Evolutionary conservation across 2,113 vertebrate genomes (phyloP), one percentile per base, ranked within the genome.

Genomic region (Choloepus hoffmanni): DNA sequence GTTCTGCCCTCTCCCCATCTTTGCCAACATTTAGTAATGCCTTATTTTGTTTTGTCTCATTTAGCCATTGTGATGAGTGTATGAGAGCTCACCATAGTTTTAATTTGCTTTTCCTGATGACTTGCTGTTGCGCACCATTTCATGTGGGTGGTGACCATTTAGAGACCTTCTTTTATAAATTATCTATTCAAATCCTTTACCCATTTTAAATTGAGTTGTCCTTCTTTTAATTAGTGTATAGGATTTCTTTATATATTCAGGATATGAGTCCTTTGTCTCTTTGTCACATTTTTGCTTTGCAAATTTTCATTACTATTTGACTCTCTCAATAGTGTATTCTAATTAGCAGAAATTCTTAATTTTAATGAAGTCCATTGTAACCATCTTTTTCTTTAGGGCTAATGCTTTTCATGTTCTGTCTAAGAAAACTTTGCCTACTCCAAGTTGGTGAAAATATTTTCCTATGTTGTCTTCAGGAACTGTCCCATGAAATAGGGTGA

Each of bases 331-430:
- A 16, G 33, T 18, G 67, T 85, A 50, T 81, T 81, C 50, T 50
- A 48, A 24, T 65, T 7, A 85, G 36, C 70, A 89, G 48, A 89
- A 89, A 74, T 65, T 78, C 78, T 89, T 90, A n/a, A 88, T 93
- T 92, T 86, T 70, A 84, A 73, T 70, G 4, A 83, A 90, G 6
- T 60, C 55, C 16, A 48, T 2, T 36, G 21, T 81, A 45, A 63
- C 63, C 43, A 50, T 36, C 8, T 33, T 73, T 72, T 81, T 33
- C 48, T 73, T 82, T 79, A 40, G 14, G 7, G 63, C 43, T 77
- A 45, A 43, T 65, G 30, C 21, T 70, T 40, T 50, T 58, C 68
- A 48, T 63, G 21, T 81, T 45, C n/a, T 50, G 5, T 85, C 73
- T 78, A 40, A 62, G 79, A 36, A 85, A 30, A 58, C 24, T 63